Evolutionary conservation across 2,113 vertebrate species (phyloP), one percentile per base, ranked within the genome.

Genomic region (Dendrocopos noguchii): DNA sequence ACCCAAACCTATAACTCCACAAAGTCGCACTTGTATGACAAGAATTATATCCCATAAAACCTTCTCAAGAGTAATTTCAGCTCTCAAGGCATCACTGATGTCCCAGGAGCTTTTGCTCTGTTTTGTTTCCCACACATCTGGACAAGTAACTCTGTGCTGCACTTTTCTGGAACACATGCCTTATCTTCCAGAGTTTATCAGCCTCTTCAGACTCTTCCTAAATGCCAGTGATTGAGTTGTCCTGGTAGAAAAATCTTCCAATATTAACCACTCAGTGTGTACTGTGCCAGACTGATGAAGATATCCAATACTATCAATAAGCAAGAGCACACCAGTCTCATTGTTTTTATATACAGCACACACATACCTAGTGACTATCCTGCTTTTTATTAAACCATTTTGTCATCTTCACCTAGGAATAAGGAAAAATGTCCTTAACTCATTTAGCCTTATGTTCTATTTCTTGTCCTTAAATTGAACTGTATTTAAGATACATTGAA

Each of bases 301-400:
- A 16, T 7, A 55, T 9, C n/a, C n/a, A 39, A 8, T 11, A 28
- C 1, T 42, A 20, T 2, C 8, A 42, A 15, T 8, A 31, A 61
- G 36, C 24, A 67, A 4, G 15, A 33, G 9, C 60, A 33, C 44
- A 42, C 27, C 22, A 7, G 24, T n/a, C 60, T 12, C 18, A 18
- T 25, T 39, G 22, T 39, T 68, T 66, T 36, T 28, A 73, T 17
- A 6, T 4, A 15, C 1, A 52, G 29, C 39, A 66, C 52, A 53
- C 1, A 3, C 0, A 5, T 12, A 3, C 6, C 19, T 46, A 17
- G 16, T 3, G 13, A 6, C 1, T 7, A 47, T 8, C 52, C 56
- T 59, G 12, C 16, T 47, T 83, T 80, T 34, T 19, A 39, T 10
- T 8, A 25, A 66, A 22, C 4, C 5, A 2, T 53, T 72, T 59